Conservation (phyloP, 2,888 invertebrate species). For the Clostera curtula region DNA sequence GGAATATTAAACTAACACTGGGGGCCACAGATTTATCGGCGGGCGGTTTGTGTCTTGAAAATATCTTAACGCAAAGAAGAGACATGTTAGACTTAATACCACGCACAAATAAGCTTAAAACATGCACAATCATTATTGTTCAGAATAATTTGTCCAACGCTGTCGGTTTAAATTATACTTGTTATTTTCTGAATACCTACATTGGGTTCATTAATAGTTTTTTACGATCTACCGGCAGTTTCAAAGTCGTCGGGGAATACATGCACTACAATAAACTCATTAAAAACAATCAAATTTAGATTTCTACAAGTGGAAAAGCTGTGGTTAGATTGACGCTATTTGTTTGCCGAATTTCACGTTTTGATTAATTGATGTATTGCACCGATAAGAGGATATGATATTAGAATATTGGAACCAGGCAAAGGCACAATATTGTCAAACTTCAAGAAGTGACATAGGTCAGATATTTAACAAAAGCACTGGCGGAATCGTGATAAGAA, state of each 20-base stretch:
- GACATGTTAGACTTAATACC: conserved; percentile 49
- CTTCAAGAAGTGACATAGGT: too few relatives aligned
- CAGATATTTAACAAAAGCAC: too few relatives aligned
- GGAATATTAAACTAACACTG: conserved; percentile 41
- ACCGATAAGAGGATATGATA: too few relatives aligned
- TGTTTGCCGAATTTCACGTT: too few relatives aligned
- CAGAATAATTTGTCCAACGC: too few relatives aligned
- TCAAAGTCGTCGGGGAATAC: conserved; percentile 15
- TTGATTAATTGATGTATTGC: too few relatives aligned
- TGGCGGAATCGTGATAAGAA: too few relatives aligned
- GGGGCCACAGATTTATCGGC: conserved; percentile 22
- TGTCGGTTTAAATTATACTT: too few relatives aligned
- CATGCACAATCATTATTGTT: conserved; percentile 58
- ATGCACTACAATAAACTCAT: conserved; percentile 13
- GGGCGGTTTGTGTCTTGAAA: conserved; percentile 38
- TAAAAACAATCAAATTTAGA: background rate
- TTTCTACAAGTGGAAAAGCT: background rate
- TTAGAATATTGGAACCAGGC: conserved; percentile 13
- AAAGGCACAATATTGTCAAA: too few relatives aligned
- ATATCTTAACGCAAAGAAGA: conserved; percentile 48
- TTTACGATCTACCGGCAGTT: conserved; percentile 7
- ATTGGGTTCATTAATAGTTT: conserved; percentile 6
- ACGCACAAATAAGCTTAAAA: conserved; percentile 45
- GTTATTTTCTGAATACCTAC: too few relatives aligned
- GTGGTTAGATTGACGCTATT: too few relatives aligned